These are phyloP conservation scores for Podiceps cristatus DNA, from an alignment of 2,113 vertebrate genomes.

Conservation along the genomic window DNA sequence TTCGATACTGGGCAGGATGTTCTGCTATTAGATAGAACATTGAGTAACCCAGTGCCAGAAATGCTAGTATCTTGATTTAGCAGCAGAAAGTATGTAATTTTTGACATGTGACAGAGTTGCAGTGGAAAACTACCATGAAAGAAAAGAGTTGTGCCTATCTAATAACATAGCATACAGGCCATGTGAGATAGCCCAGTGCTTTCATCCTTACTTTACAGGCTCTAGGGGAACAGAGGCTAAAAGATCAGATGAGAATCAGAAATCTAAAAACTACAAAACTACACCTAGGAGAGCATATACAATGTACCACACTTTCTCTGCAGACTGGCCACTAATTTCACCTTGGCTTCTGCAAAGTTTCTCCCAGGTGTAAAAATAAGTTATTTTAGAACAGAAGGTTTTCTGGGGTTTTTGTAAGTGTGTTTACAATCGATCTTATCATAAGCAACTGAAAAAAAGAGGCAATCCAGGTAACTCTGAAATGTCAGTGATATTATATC, in stretches of 20 bases:
- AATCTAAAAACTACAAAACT: conserved; percentile 4
- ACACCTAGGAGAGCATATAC: background rate
- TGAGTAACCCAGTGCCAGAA: background rate
- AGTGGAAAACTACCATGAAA: background rate
- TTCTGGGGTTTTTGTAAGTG: background rate
- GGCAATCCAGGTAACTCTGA: background rate
- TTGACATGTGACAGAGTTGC: background rate
- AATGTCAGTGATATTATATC: background rate
- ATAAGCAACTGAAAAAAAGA: background rate
- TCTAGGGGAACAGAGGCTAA: background rate
- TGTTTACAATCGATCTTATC: background rate
- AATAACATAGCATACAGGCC: background rate
- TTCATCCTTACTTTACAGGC: background rate
- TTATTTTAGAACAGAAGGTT: background rate
- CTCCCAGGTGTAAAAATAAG: background rate
- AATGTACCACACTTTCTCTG: background rate
- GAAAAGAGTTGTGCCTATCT: background rate
- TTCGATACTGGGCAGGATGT: background rate
- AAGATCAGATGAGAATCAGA: background rate
- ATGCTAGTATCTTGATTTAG: background rate
- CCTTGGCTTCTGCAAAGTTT: background rate
- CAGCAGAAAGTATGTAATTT: background rate
- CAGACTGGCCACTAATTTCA: background rate
- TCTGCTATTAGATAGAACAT: background rate
- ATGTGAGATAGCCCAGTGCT: background rate